Evolutionary conservation across 2,797 vertebrate species (phyloP), one percentile per base, ranked within the genome.

Genomic region (Melopsittacus undulatus): DNA sequence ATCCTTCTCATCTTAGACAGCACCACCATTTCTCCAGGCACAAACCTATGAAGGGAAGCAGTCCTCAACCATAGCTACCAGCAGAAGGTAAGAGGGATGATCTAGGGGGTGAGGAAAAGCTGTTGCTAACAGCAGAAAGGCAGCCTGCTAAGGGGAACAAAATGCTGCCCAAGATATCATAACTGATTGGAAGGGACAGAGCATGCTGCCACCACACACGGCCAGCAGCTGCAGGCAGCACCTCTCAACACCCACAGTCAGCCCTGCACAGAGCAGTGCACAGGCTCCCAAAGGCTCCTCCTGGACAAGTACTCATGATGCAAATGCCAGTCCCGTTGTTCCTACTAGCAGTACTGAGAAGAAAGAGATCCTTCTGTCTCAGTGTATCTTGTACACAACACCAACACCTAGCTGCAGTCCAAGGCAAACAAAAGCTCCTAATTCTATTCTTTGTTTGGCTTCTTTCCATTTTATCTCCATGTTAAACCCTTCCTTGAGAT

Each of bases 331-430:
- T 23, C 32, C 27, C 0, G 1, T 49, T 20, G 24, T 9, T 64
- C 46, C 46, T 21, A 29, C 10, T 11, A 19, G 43, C 1, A 2
- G n/a, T 2, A 17, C n/a, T 9, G 38, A 52, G 73, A 27, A 46
- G 57, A 42, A 73, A 21, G 32, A 32, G 61, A 49, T 49, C 40
- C n/a, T 45, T 34, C 51, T 72, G 40, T 46, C 48, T 40, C 8
- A 26, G 27, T 14, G 24, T 5, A 22, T 34, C 54, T 9, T 9
- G 61, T 1, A 6, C 9, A 54, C 86, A 45, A 59, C 87, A 42
- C 49, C 30, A 48, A 18, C 3, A 67, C 24, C 45, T 2, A 32
- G 34, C 40, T n/a, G n/a, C 0, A 0, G 43, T 8, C 36, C 29
- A 38, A 45, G 32, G 43, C 67, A 64, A 89, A 89, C 8, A 3